Percentiles rank a stretch among this genome's conserved stretches.
These are phyloP conservation scores for Druon quercuslanigerum DNA, from an alignment of 1,140 invertebrate species.

Conservation along the genomic window DNA sequence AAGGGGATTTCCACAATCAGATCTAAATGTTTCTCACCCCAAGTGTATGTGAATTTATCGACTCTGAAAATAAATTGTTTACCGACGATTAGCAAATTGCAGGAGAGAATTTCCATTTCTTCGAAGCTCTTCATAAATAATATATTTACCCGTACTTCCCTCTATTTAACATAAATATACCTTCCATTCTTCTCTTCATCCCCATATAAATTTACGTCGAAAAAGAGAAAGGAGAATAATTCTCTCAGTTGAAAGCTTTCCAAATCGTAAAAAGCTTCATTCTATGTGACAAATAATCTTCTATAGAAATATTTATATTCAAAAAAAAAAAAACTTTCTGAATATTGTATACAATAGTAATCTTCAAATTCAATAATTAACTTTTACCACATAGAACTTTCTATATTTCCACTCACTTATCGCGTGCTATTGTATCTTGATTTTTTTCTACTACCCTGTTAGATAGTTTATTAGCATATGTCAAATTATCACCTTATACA, in stretches of 20 bases:
- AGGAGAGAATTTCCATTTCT: background rate
- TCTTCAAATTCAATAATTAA: too few relatives aligned
- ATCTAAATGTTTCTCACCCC: background rate
- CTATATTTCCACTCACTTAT: too few relatives aligned
- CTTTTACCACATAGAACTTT: too few relatives aligned
- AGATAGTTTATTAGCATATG: too few relatives aligned
- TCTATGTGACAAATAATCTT: background rate
- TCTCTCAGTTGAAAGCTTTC: slow-evolving; percentile 3
- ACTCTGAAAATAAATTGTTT: background rate
- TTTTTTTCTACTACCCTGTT: too few relatives aligned
- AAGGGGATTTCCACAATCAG: background rate
- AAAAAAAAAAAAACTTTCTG: too few relatives aligned
- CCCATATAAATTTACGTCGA: slow-evolving; percentile 2
- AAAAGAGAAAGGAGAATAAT: background rate
- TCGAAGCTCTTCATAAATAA: background rate
- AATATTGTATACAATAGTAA: too few relatives aligned
- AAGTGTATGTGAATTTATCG: background rate
- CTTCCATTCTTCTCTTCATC: background rate
- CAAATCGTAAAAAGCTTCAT: slow-evolving; percentile 1
- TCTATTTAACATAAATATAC: background rate
- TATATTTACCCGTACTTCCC: background rate
- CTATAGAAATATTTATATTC: background rate
- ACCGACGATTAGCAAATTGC: background rate
- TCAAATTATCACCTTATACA: too few relatives aligned
- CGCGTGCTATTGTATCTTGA: too few relatives aligned